Evolutionary conservation across 1,140 invertebrate genomes (phyloP), one percentile per base, ranked within the genome.

Genomic region (Rhysida immarginata): DNA sequence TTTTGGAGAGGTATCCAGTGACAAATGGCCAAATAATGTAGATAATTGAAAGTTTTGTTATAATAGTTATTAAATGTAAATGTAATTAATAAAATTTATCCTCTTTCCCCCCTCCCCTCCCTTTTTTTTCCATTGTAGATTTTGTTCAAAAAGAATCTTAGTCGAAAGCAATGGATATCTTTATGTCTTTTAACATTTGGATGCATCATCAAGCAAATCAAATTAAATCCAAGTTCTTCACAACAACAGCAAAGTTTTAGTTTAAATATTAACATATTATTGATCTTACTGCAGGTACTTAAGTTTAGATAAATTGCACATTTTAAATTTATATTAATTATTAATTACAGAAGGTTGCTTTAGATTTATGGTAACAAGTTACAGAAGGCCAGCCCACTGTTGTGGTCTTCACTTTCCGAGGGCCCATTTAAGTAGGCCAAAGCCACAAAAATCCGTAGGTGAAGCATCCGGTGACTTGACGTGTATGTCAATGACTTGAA

Each of bases 161-260:
- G 81, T 44, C 67, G 65, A 21, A 81, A 82, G 43, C 93, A 97
- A 74, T 97, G 93, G 93, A 64, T 90, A 3, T 95, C 92, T 0
- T 66, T 96, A 16, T 64, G 87, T 21, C 71, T 95, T 25, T 71
- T 97, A 18, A 96, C 91, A 3, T 48, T 85, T 24, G 93, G 92
- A 8, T 96, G 92, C 67, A 86, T 95, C 75, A 71, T 95, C 23
- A 96, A 97, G 69, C 85, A 95, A 65, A 67, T 92, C 21, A 79
- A 84, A 65, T 76, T 80, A 43, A 73, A 70, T n/a, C 67, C 71
- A 48, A 64, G 67, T n/a, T 50, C 61, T 63, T 24, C 63, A 41
- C 43, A n/a, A 26, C 3, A 11, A 11, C 8, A 8, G 29, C 23
- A 26, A 11, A 35, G 20, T 20, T 54, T 35, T 41, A 20, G n/a